A percentile compares a stretch with the other conserved stretches of the same genome.
Evolutionary conservation across 1,140 invertebrate genomes (phyloP).

Genomic region (Dolichoris vasculosae): DNA sequence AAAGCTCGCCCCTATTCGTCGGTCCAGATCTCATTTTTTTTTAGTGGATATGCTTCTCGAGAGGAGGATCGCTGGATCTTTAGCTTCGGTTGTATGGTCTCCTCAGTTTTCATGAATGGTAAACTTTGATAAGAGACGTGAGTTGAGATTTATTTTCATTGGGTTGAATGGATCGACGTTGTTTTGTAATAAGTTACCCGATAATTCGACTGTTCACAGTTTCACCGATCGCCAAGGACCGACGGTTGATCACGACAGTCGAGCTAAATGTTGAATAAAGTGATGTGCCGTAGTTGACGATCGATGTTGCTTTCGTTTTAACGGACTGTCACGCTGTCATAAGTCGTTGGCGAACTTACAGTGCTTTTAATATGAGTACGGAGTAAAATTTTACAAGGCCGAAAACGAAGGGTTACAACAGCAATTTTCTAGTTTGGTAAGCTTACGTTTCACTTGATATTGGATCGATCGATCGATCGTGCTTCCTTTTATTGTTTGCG

Average conservation of each 20-base stretch:
- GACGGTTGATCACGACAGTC: background rate
- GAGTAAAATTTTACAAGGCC: background rate
- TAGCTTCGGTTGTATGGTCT: no score
- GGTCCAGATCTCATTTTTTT: no score
- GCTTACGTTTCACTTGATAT: background rate
- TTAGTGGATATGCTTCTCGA: background rate
- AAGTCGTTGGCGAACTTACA: background rate
- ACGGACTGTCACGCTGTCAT: background rate
- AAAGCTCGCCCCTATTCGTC: background rate
- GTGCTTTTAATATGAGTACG: slow-evolving; percentile 12
- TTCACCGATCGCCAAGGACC: background rate
- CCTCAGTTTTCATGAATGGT: background rate
- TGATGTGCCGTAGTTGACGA: background rate
- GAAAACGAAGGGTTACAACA: background rate
- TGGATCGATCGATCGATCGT: no score
- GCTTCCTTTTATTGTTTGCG: no score
- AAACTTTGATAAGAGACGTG: background rate
- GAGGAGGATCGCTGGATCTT: background rate
- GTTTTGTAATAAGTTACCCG: background rate
- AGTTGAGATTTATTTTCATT: background rate
- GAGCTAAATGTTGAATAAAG: background rate
- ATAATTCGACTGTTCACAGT: background rate
- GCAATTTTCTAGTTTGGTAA: background rate
- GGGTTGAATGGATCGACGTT: background rate
- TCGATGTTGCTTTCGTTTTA: background rate